Conservation (phyloP, 2,888 invertebrate genomes). For the Apomyelois bistriatella region DNA sequence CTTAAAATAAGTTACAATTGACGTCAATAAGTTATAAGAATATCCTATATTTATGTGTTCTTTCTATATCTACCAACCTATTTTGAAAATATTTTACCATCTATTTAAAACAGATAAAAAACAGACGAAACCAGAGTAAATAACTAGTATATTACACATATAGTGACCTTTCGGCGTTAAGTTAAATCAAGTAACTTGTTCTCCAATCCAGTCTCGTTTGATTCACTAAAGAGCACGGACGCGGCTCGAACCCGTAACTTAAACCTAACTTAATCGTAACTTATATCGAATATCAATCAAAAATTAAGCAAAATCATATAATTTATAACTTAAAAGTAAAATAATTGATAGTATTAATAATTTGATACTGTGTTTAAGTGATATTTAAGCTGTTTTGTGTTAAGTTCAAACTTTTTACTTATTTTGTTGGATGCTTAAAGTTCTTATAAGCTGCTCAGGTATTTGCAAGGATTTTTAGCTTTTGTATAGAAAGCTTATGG, state of each 20-base stretch:
- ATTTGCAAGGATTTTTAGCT: constrained; percentile 14
- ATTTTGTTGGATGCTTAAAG: constrained; percentile 44
- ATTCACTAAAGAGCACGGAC: constrained; percentile 36
- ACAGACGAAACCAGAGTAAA: not conserved
- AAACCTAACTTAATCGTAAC: constrained; percentile 42
- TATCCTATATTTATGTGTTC: too few relatives aligned
- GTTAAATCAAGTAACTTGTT: constrained; percentile 24
- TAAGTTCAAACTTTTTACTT: constrained; percentile 40
- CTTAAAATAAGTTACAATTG: too few relatives aligned
- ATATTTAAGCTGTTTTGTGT: constrained; percentile 27
- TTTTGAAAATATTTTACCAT: too few relatives aligned
- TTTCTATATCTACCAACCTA: too few relatives aligned
- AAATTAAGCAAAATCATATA: constrained; percentile 11
- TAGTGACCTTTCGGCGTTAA: constrained; percentile 21
- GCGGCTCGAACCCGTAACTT: constrained; percentile 28
- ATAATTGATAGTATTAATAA: not conserved
- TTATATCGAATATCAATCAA: constrained; percentile 33
- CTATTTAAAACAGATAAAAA: too few relatives aligned
- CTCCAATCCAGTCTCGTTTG: constrained; percentile 40
- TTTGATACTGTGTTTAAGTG: constrained; percentile 23
- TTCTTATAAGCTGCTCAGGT: constrained; percentile 26
- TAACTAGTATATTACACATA: not conserved
- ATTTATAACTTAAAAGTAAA: not conserved
- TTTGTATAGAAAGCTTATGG: not conserved
- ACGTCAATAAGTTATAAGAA: too few relatives aligned